phyloP scores from a whole-genome alignment of 2,113 vertebrate species.

The Rhabdornis inornatus region DNA sequence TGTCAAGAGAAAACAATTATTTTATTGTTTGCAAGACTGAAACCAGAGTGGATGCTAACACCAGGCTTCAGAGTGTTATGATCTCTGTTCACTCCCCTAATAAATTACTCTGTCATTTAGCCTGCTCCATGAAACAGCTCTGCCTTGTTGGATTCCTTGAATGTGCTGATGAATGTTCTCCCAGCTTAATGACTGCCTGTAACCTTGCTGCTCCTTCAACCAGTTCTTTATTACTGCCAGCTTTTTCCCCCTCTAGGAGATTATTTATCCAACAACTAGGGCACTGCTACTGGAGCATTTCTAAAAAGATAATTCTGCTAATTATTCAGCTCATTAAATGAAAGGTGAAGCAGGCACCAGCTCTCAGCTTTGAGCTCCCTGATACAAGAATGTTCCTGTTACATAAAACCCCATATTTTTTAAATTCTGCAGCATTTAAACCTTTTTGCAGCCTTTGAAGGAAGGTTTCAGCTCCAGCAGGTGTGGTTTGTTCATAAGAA shows the following conservation, averaged over 20 bases:
- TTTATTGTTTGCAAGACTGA: background rate
- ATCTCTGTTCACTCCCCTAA: background rate
- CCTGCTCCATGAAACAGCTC: background rate
- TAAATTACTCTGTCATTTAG: constrained; percentile 16
- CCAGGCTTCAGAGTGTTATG: background rate
- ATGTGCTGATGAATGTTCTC: background rate
- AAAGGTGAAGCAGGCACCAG: background rate
- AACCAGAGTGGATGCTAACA: background rate
- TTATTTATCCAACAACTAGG: background rate
- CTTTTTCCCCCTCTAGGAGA: background rate
- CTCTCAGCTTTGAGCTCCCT: background rate
- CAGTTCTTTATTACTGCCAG: background rate
- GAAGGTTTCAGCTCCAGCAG: background rate
- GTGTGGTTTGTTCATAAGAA: background rate
- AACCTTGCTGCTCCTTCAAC: background rate
- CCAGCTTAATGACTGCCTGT: background rate
- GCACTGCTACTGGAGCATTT: background rate
- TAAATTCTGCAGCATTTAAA: background rate
- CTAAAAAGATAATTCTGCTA: constrained; percentile 21
- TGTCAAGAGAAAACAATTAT: background rate
- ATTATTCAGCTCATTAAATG: background rate
- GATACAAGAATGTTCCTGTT: background rate
- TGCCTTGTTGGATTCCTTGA: background rate
- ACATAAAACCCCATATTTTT: background rate
- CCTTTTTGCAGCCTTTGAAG: background rate